A percentile compares a stretch with the other conserved stretches of the same genome.
Conservation (phyloP, 1,140 invertebrate genomes). For the Brevipalpus yothersi region DNA sequence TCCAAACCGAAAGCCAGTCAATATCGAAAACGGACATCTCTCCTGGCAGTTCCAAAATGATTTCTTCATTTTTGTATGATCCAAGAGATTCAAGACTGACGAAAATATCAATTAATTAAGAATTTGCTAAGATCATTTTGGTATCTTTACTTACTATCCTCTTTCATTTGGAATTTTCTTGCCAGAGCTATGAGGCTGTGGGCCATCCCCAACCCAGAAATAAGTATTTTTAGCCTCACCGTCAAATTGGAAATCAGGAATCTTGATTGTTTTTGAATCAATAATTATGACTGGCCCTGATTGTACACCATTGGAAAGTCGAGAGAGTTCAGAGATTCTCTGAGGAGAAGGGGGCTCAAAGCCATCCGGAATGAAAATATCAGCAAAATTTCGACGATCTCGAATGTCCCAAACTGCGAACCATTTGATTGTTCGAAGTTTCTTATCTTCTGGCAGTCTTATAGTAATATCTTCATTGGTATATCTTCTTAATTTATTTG, state of each 20-base stretch:
- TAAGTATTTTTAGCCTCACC: slow-evolving; percentile 40
- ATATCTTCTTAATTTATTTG: slow-evolving; percentile 55
- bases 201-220: slow-evolving; percentile 72
- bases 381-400: slow-evolving; percentile 53
- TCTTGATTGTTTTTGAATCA: slow-evolving; percentile 73
- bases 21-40: slow-evolving; percentile 68
- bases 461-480: slow-evolving; percentile 62
- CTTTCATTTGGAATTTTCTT: slow-evolving; percentile 62
- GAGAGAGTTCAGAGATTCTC: slow-evolving; percentile 38
- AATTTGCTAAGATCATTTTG: not conserved
- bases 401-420: slow-evolving; percentile 63
- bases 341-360: slow-evolving; percentile 60
- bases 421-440: slow-evolving; percentile 64
- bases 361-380: slow-evolving; percentile 68
- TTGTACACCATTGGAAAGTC: slow-evolving; percentile 51
- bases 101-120: not conserved
- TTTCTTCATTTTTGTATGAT: slow-evolving; percentile 65
- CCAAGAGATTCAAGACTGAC: slow-evolving; percentile 42
- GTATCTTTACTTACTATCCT: slow-evolving; percentile 30
- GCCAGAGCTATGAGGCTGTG: slow-evolving; percentile 49
- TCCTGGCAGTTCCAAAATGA: slow-evolving; percentile 54
- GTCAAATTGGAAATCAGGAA: slow-evolving; percentile 73
- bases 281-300: slow-evolving; percentile 72
- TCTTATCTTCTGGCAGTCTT: slow-evolving; percentile 56
- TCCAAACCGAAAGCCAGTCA: slow-evolving; percentile 69